Conservation (phyloP, 2,888 invertebrate species). For the Lymantria monacha region DNA sequence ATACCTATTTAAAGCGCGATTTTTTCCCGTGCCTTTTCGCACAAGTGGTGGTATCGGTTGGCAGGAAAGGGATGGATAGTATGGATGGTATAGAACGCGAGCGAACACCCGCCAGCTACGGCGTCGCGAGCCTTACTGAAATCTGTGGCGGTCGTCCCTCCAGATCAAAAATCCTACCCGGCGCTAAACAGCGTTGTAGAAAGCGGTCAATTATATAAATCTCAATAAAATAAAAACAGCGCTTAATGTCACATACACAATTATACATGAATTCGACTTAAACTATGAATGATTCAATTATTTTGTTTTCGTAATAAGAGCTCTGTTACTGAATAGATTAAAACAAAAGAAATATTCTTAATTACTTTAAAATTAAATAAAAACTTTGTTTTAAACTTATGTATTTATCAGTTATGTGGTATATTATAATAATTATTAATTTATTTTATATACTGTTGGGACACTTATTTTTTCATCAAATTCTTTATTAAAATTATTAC, state of each 20-base stretch:
- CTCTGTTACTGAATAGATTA: too few relatives aligned
- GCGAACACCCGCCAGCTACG: conserved; percentile 61
- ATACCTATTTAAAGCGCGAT: conserved; percentile 33
- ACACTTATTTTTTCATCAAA: too few relatives aligned
- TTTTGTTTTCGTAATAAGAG: too few relatives aligned
- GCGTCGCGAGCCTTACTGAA: conserved; percentile 77
- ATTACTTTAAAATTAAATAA: too few relatives aligned
- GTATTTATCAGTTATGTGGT: too few relatives aligned
- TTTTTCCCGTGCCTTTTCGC: conserved; percentile 43
- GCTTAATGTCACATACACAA: not conserved
- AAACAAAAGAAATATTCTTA: too few relatives aligned
- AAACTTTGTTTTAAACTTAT: too few relatives aligned
- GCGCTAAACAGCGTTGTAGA: not conserved
- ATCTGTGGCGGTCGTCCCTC: conserved; percentile 71
- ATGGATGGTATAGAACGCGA: conserved; percentile 34
- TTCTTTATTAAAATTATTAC: too few relatives aligned
- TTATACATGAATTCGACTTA: too few relatives aligned
- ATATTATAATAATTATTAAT: too few relatives aligned
- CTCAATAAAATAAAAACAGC: not conserved
- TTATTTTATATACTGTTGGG: too few relatives aligned
- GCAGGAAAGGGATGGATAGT: conserved; percentile 51
- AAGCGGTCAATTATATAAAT: not conserved
- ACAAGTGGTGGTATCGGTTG: conserved; percentile 47
- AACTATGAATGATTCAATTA: too few relatives aligned
- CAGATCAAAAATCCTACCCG: not conserved